These are phyloP conservation scores for Dolichallabes microphthalmus DNA, from an alignment of 2,113 vertebrate genomes.

Conservation along the genomic window DNA sequence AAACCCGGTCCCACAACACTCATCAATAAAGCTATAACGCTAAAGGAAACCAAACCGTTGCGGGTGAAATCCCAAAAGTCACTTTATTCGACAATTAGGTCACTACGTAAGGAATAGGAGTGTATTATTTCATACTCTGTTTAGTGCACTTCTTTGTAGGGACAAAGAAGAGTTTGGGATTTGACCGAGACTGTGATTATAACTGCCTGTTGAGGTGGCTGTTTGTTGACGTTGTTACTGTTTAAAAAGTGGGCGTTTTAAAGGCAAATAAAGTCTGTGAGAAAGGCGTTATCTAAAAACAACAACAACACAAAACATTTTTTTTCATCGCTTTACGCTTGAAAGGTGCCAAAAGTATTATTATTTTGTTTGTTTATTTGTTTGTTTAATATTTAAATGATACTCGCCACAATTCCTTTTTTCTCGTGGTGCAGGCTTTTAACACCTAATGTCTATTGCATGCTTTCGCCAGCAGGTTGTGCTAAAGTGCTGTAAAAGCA, in stretches of 20 bases:
- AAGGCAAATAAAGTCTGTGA: neutral
- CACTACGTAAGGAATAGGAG: neutral
- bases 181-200: neutral
- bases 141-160: constrained; percentile 1
- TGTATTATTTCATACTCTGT: neutral
- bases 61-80: neutral
- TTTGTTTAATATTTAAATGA: neutral
- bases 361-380: neutral
- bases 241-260: neutral
- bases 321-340: neutral
- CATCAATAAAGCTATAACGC: neutral
- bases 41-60: neutral
- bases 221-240: neutral
- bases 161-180: neutral
- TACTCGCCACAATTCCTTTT: neutral
- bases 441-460: too few species aligned
- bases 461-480: constrained; percentile 43
- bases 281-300: neutral
- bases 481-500: constrained; percentile 18
- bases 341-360: neutral
- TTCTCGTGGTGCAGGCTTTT: neutral
- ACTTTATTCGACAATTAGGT: neutral
- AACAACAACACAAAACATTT: neutral
- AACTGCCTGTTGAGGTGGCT: neutral
- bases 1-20: neutral